Percentiles rank a stretch among this genome's conserved stretches.
Conservation (phyloP, 2,888 invertebrate species). For the Sipha maydis region DNA sequence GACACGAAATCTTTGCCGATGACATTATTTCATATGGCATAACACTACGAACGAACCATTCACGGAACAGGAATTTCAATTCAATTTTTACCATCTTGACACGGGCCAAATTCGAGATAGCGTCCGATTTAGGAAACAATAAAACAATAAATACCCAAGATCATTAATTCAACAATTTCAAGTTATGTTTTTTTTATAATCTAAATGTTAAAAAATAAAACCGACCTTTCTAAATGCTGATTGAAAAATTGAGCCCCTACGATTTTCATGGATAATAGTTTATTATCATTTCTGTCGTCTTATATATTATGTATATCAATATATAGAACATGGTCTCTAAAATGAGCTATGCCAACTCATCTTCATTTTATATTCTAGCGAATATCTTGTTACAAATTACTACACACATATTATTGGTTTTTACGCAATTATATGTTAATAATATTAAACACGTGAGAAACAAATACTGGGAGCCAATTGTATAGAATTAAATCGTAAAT, state of each 20-base stretch:
- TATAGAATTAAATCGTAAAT: background rate
- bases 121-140: background rate
- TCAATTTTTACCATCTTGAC: background rate
- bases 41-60: background rate
- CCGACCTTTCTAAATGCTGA: background rate
- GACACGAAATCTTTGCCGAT: background rate
- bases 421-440: background rate
- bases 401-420: background rate
- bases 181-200: no score
- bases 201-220: no score
- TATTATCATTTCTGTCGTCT: no score
- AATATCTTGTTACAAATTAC: background rate
- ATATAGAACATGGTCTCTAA: no score
- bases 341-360: background rate
- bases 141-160: background rate
- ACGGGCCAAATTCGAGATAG: background rate
- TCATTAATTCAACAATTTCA: no score
- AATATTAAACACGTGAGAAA: background rate
- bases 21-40: background rate
- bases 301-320: no score
- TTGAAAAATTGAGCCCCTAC: background rate
- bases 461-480: background rate
- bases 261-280: background rate
- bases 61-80: background rate
- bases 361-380: background rate